Percentiles rank a stretch among this genome's conserved stretches.
Conservation (phyloP, 2,113 vertebrate species). For the Neofelis nebulosa region DNA sequence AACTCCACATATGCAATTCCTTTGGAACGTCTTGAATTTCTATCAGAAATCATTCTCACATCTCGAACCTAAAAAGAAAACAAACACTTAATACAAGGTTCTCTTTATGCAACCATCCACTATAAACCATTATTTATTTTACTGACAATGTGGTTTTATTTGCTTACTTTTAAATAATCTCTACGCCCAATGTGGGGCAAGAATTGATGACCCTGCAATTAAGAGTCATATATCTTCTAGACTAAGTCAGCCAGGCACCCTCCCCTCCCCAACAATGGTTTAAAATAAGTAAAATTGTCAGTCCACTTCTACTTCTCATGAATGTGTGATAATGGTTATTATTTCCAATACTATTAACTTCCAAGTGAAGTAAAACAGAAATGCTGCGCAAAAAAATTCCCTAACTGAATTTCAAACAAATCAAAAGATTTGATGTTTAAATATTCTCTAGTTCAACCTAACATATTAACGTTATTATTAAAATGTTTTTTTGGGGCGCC, state of each 20-base stretch:
- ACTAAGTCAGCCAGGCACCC: too few species aligned
- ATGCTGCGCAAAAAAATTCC: not conserved
- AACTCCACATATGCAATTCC: slow-evolving; percentile 99
- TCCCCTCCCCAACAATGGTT: not conserved
- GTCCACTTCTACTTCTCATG: not conserved
- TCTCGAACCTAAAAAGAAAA: slow-evolving; percentile 91
- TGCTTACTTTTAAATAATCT: not conserved
- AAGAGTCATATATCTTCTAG: not conserved
- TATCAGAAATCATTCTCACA: slow-evolving; percentile 98
- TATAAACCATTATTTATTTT: not conserved
- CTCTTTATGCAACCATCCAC: not conserved
- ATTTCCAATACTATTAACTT: not conserved
- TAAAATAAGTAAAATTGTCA: not conserved
- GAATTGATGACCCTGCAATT: not conserved
- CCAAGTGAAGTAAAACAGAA: not conserved
- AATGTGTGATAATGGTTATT: not conserved
- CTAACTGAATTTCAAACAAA: not conserved
- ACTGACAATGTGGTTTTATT: not conserved
- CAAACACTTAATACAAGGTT: not conserved
- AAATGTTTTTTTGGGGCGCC: not conserved
- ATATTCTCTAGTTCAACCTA: not conserved
- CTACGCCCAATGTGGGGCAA: not conserved
- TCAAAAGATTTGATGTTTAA: not conserved
- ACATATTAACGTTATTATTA: not conserved
- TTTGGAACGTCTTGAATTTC: slow-evolving; percentile 97